A percentile compares a stretch with the other conserved stretches of the same genome.
phyloP scores from a whole-genome alignment of 2,113 vertebrate species.

The Callospermophilus lateralis region DNA sequence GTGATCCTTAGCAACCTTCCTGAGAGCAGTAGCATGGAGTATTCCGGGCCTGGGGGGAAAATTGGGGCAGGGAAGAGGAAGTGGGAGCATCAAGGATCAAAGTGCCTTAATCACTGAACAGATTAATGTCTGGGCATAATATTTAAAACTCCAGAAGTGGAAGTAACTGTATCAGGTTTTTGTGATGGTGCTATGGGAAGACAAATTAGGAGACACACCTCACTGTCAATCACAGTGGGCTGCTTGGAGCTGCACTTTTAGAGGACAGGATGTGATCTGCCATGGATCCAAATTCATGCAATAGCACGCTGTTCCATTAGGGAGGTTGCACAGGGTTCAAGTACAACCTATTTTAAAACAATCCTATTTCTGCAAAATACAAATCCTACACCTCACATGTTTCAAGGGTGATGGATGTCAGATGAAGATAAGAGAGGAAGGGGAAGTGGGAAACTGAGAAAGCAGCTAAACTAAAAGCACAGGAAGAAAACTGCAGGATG shows the following conservation, averaged over 20 bases:
- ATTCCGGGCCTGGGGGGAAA: too few species aligned
- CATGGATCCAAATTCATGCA: background rate
- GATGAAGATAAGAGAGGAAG: slow-evolving; percentile 68
- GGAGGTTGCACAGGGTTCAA: background rate
- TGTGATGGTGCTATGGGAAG: background rate
- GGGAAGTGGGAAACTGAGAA: slow-evolving; percentile 62
- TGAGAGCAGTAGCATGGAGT: background rate
- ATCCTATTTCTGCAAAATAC: slow-evolving; percentile 55
- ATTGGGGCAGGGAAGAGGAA: accelerated
- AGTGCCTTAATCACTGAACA: background rate
- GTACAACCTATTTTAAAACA: slow-evolving; percentile 50
- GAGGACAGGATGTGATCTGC: background rate
- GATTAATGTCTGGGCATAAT: background rate
- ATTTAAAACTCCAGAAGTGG: background rate
- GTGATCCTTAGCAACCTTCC: background rate
- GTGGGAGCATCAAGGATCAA: background rate
- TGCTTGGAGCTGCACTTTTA: background rate
- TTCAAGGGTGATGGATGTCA: slow-evolving; percentile 61
- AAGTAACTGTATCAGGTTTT: background rate
- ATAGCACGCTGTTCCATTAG: background rate
- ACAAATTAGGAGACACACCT: background rate
- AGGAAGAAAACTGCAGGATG: slow-evolving; percentile 60
- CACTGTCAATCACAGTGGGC: background rate
- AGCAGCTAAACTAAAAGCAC: slow-evolving; percentile 53
- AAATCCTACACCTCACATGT: slow-evolving; percentile 24